Evolutionary conservation across 2,797 vertebrate species (phyloP).

Genomic region (Liasis olivaceus): DNA sequence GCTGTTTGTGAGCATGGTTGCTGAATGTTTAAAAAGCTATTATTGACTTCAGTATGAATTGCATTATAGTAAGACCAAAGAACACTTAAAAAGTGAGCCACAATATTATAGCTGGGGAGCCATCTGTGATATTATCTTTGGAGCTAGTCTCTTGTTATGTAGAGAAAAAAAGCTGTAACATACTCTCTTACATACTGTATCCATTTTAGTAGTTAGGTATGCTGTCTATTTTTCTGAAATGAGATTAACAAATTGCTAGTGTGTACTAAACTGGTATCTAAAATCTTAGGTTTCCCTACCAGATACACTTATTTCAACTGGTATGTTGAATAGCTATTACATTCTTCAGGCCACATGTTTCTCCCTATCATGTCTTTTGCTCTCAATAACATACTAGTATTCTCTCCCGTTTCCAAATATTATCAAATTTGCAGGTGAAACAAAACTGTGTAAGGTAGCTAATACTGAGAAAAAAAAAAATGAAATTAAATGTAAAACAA

Average conservation of each 20-base stretch:
- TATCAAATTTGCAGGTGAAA: not conserved
- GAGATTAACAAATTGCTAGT: not conserved
- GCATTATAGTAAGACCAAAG: not conserved
- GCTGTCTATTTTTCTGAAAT: not conserved
- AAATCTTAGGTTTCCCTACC: not conserved
- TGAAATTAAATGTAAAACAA: not conserved
- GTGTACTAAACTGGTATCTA: not conserved
- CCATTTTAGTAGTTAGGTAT: not conserved
- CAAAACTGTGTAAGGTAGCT: not conserved
- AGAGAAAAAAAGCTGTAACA: not conserved
- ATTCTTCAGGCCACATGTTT: too few species aligned
- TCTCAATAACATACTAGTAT: too few species aligned
- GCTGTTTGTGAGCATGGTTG: not conserved
- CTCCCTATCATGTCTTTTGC: too few species aligned
- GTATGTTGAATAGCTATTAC: not conserved
- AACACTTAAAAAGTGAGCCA: not conserved
- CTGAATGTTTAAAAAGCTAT: not conserved
- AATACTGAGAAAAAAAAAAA: not conserved
- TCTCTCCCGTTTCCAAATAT: not conserved
- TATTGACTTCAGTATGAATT: not conserved
- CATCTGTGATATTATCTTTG: constrained; percentile 31
- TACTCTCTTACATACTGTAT: not conserved
- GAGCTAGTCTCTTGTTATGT: not conserved
- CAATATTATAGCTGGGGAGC: not conserved
- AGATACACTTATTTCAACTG: not conserved